Evolutionary conservation across 2,888 invertebrate species (phyloP).

Genomic region (Idaea biselata): DNA sequence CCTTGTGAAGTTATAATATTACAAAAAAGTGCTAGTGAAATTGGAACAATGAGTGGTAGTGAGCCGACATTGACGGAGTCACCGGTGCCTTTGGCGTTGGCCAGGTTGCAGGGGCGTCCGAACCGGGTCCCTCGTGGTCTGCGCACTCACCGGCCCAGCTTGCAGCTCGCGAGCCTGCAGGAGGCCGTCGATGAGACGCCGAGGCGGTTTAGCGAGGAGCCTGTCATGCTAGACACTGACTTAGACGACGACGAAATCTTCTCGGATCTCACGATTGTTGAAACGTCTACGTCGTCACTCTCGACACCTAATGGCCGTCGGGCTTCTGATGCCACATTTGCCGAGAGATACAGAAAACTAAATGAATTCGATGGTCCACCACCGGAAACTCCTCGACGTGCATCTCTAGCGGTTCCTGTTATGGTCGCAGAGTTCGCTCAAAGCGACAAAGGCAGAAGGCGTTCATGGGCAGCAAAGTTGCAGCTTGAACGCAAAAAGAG

Average conservation of each 20-base stretch:
- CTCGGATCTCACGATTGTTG: conserved; percentile 50
- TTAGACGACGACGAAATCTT: conserved; percentile 70
- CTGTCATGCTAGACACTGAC: conserved; percentile 58
- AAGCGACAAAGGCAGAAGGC: conserved; percentile 80
- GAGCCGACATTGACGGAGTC: conserved; percentile 73
- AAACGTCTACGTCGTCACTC: conserved; percentile 46
- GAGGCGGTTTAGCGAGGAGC: conserved; percentile 67
- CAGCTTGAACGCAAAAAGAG: conserved; percentile 78
- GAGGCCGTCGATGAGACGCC: conserved; percentile 69
- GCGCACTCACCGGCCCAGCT: conserved; percentile 66
- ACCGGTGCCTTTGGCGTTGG: conserved; percentile 72
- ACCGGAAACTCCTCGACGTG: conserved; percentile 67
- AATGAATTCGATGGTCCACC: conserved; percentile 69
- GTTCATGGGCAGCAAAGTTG: conserved; percentile 81
- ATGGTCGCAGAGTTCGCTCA: conserved; percentile 56
- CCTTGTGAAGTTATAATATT: conserved; percentile 40
- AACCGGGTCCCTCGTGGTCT: conserved; percentile 55
- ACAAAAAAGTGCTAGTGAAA: conserved; percentile 44
- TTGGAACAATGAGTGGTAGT: conserved; percentile 60
- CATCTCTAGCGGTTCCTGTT: conserved; percentile 67
- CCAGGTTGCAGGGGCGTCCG: conserved; percentile 61
- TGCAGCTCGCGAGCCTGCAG: conserved; percentile 71
- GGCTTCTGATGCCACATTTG: conserved; percentile 71
- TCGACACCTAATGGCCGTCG: conserved; percentile 64
- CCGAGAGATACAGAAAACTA: conserved; percentile 70